Evolutionary conservation across 2,113 vertebrate genomes (phyloP), one percentile per base, ranked within the genome.

Genomic region (Craseonycteris thonglongyai): DNA sequence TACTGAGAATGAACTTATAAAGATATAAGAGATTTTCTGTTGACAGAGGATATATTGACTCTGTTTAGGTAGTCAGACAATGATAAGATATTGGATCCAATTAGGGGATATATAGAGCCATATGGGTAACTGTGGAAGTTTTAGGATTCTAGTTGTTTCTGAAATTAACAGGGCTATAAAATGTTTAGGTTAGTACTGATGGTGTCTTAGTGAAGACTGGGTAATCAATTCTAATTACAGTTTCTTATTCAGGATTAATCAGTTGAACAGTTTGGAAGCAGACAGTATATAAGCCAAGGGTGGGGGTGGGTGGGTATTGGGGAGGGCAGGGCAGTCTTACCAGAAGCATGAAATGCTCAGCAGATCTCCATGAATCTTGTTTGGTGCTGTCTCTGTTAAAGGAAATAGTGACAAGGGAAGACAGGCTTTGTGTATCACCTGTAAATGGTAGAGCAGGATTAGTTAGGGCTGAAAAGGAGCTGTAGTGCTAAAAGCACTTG

Each of bases 151-250:
- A 71, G 75, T 75, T 65, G 61, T 93, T 93, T 93, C 71, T 75
- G 13, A 94, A 83, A 87, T 79, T 91, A 97, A 66, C 2, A 75
- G 22, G 63, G 3, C 9, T 81, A 65, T 56, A 71, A 59, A 72
- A 95, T 88, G 30, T 72, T 82, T 82, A 56, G 11, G 87, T 86
- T 76, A 76, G 28, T 54, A 51, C 11, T 90, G 72, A 66, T 45
- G 13, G 22, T 49, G 92, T 84, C 26, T 90, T 71, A 65, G n/a
- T 45, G 19, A 0, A 80, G 89, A 90, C 30, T 92, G 47, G 14
- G 19, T 71, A 79, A 84, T 93, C n/a, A 92, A 28, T 84, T 95
- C 47, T 90, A 92, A 76, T 87, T 75, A 89, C 59, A 83, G 21
- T 33, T 87, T 86, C 21, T 26, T 72, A 88, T 61, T 90, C 65